phyloP scores from a whole-genome alignment of 2,797 vertebrate species.

The Catharus ustulatus region DNA sequence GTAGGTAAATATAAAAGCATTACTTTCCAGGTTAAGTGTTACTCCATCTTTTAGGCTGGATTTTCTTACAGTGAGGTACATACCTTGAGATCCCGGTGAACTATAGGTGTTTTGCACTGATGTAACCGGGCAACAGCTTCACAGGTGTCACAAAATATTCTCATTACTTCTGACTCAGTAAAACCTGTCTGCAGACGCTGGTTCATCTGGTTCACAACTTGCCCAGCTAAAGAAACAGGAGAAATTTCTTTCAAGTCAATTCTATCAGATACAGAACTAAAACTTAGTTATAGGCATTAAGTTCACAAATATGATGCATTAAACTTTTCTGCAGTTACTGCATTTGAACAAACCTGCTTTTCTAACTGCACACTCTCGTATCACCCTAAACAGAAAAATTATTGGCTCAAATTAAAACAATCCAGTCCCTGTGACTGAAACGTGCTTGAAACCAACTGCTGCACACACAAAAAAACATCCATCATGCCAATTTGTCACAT shows the following conservation, averaged over 20 bases:
- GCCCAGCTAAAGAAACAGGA: slow-evolving; percentile 81
- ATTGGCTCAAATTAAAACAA: background rate
- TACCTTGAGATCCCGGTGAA: slow-evolving; percentile 97
- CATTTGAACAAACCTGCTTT: background rate
- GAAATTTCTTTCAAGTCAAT: background rate
- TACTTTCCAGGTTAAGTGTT: background rate
- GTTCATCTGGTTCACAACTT: slow-evolving; percentile 99
- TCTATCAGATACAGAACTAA: background rate
- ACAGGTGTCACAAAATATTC: slow-evolving; percentile 94
- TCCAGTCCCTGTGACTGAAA: background rate
- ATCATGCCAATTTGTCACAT: background rate
- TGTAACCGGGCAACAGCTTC: slow-evolving; percentile 95
- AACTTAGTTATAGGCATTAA: background rate
- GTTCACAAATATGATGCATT: fast-evolving
- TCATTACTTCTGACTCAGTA: slow-evolving; percentile 88
- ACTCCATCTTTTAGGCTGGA: background rate
- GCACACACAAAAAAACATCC: background rate
- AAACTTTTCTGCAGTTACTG: background rate
- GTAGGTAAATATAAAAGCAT: background rate
- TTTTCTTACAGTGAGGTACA: background rate
- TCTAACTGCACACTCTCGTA: fast-evolving
- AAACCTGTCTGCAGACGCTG: slow-evolving; percentile 92
- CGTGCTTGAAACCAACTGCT: fast-evolving
- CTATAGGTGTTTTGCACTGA: slow-evolving; percentile 96
- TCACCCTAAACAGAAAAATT: background rate